A percentile compares a stretch with the other conserved stretches of the same genome.
phyloP scores from a whole-genome alignment of 2,888 invertebrate species.

The Chymomyza amoena region DNA sequence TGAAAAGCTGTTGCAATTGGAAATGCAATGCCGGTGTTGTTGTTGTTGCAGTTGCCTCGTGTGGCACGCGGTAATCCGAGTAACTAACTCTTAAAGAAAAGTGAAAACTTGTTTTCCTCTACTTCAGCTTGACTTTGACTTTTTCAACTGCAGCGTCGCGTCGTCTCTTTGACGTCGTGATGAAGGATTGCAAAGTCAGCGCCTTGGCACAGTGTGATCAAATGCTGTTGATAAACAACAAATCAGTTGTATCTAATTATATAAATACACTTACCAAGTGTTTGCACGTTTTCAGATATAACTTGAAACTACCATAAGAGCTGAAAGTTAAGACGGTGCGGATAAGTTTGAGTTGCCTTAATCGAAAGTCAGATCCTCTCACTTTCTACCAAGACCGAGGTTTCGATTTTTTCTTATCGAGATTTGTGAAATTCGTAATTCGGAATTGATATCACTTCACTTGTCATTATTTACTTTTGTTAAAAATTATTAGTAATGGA shows the following conservation, averaged over 20 bases:
- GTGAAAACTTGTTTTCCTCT: constrained; percentile 63
- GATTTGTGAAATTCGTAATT: no score
- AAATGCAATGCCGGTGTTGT: constrained; percentile 30
- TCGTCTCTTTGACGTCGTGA: neutral
- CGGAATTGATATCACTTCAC: no score
- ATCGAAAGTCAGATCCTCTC: no score
- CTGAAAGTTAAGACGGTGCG: no score
- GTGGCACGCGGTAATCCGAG: constrained; percentile 41
- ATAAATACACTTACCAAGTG: neutral
- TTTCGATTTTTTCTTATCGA: no score
- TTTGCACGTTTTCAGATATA: neutral
- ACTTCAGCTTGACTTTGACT: constrained; percentile 68
- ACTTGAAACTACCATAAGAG: neutral
- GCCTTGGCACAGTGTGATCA: neutral
- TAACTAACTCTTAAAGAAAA: constrained; percentile 53
- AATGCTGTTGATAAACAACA: neutral
- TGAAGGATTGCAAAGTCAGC: neutral
- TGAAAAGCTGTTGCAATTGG: constrained; percentile 49
- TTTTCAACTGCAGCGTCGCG: constrained; percentile 59
- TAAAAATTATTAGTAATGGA: no score
- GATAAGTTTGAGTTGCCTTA: no score
- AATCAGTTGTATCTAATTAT: neutral
- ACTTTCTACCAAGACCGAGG: no score
- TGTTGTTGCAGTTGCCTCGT: constrained; percentile 18
- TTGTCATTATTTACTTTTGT: no score